Evolutionary conservation across 2,888 invertebrate species (phyloP).

Genomic region (Mythimna vitellina): DNA sequence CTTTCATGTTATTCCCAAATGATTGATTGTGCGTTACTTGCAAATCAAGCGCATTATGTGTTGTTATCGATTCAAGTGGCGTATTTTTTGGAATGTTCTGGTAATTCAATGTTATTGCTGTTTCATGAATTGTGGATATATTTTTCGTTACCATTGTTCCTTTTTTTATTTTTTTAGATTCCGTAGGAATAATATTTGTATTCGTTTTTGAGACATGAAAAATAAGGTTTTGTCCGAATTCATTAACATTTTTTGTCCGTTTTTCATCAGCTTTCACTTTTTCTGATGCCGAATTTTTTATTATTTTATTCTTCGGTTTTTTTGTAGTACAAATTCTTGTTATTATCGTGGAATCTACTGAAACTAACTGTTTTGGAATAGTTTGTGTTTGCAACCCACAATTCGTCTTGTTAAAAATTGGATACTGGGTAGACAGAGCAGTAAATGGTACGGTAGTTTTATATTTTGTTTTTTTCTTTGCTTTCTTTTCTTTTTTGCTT

Average conservation of each 20-base stretch:
- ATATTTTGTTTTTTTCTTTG: not conserved
- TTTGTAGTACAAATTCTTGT: not conserved
- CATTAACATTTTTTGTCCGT: not conserved
- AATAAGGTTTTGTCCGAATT: not conserved
- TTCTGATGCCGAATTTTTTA: not conserved
- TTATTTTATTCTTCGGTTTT: not conserved
- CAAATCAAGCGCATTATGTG: not conserved
- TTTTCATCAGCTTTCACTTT: not conserved
- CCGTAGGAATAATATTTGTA: not conserved
- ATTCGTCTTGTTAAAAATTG: not conserved
- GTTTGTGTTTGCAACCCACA: not conserved
- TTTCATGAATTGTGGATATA: not conserved
- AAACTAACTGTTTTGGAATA: not conserved
- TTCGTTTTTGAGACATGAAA: not conserved
- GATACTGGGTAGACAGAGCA: not conserved
- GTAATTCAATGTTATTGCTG: not conserved
- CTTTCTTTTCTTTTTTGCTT: not conserved
- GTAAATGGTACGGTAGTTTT: not conserved
- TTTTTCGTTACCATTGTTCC: not conserved
- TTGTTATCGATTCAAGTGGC: not conserved
- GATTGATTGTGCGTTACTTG: not conserved
- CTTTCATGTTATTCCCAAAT: not conserved
- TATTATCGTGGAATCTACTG: not conserved
- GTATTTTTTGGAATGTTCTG: not conserved
- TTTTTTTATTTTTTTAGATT: not conserved